Conservation (phyloP, 1,140 invertebrate genomes). For the Helicoverpa armigera region DNA sequence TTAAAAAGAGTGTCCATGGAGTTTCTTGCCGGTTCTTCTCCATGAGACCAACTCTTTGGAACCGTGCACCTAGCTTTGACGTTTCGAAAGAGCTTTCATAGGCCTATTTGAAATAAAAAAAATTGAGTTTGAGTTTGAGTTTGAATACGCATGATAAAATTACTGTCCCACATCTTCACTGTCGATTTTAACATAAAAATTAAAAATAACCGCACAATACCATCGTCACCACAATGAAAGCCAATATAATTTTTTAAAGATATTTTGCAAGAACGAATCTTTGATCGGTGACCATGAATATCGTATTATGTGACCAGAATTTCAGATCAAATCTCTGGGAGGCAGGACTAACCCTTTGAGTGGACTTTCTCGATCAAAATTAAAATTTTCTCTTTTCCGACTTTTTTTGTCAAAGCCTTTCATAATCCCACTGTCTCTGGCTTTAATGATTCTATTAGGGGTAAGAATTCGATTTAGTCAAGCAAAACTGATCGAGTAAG, state of each 20-base stretch:
- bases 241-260: neutral
- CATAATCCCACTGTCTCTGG: conserved; percentile 35
- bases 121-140: too few relatives aligned
- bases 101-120: too few relatives aligned
- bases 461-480: conserved; percentile 60
- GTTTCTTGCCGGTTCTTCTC: too few relatives aligned
- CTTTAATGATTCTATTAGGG: conserved; percentile 63
- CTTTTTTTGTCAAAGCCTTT: conserved; percentile 9
- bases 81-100: too few relatives aligned
- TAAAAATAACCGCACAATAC: too few relatives aligned
- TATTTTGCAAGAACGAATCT: neutral
- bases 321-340: neutral
- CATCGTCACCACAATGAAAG: too few relatives aligned
- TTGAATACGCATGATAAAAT: too few relatives aligned
- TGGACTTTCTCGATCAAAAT: neutral
- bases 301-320: neutral
- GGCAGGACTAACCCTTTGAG: conserved; percentile 11
- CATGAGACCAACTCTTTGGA: too few relatives aligned
- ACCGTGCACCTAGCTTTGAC: too few relatives aligned
- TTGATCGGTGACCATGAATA: neutral
- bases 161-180: too few relatives aligned
- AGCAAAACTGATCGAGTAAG: conserved; percentile 51
- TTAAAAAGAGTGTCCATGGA: too few relatives aligned
- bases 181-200: too few relatives aligned
- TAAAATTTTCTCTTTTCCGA: neutral